Evolutionary conservation across 2,888 invertebrate species (phyloP).

Genomic region (Salpingus planirostris): DNA sequence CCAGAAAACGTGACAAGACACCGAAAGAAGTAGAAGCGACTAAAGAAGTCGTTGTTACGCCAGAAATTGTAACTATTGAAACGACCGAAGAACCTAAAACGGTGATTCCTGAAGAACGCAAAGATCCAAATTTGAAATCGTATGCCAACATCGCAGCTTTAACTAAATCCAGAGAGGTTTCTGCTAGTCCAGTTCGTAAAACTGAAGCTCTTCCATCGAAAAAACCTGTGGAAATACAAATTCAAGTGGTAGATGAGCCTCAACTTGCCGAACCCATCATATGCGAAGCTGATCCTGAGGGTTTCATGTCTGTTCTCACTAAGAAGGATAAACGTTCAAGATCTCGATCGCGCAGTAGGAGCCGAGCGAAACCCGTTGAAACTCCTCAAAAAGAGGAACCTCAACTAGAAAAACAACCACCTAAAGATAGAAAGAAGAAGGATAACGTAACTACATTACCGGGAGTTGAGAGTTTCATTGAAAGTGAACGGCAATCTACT

Average conservation of each 20-base stretch:
- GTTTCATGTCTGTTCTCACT: conserved; percentile 26
- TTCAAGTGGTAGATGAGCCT: conserved; percentile 16
- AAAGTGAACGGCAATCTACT: conserved; percentile 6
- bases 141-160: conserved; percentile 10
- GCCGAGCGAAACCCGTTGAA: neutral
- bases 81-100: conserved; percentile 3
- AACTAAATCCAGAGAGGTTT: conserved; percentile 6
- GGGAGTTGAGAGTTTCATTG: conserved; percentile 6
- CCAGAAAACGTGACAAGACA: conserved; percentile 4
- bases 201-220: conserved; percentile 5
- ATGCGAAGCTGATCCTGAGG: conserved; percentile 21
- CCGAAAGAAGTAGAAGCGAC: conserved; percentile 1
- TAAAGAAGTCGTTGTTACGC: neutral
- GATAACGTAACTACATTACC: conserved; percentile 2
- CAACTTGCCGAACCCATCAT: conserved; percentile 6
- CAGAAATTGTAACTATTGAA: neutral
- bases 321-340: conserved; percentile 26
- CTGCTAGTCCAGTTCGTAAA: conserved; percentile 5
- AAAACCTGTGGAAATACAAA: conserved; percentile 16
- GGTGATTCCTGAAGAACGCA: too few relatives aligned
- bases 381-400: conserved; percentile 4
- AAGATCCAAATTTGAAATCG: too few relatives aligned
- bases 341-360: conserved; percentile 25
- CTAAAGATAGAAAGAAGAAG: conserved; percentile 3
- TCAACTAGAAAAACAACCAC: neutral